These are phyloP conservation scores for Pelodytes ibericus DNA, from an alignment of 2,797 vertebrate genomes.

Conservation along the genomic window DNA sequence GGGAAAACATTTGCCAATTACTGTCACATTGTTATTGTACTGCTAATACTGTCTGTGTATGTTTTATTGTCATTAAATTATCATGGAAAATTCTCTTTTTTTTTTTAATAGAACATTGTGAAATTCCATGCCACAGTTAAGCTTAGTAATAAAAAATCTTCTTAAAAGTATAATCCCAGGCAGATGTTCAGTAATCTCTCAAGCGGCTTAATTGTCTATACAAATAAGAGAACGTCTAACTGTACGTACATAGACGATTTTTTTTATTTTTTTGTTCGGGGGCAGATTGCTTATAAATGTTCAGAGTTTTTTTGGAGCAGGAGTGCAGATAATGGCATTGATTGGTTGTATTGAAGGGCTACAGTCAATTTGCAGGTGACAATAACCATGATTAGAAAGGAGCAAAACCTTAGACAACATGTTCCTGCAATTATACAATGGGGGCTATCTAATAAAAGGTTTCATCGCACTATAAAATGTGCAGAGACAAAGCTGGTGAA, in stretches of 20 bases:
- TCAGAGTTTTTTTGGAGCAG: no score
- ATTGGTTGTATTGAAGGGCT: no score
- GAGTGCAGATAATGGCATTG: no score
- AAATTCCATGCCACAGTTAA: slow-evolving; percentile 35
- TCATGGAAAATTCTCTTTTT: slow-evolving; percentile 39
- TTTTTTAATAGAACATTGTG: slow-evolving; percentile 4
- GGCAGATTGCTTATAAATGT: not conserved
- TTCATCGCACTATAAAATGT: no score
- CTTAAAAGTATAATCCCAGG: not conserved
- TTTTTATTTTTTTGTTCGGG: not conserved
- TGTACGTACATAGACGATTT: no score
- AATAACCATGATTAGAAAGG: no score
- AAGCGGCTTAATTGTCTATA: not conserved
- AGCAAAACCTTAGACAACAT: no score
- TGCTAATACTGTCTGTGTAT: not conserved
- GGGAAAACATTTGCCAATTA: slow-evolving; percentile 34
- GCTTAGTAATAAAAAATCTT: slow-evolving; percentile 21
- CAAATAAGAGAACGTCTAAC: not conserved
- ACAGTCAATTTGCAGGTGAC: no score
- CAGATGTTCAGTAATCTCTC: not conserved
- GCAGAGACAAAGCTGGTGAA: no score
- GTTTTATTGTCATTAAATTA: slow-evolving; percentile 37
- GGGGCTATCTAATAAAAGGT: no score
- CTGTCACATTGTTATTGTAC: slow-evolving; percentile 43
- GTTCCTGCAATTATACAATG: no score